phyloP scores from a whole-genome alignment of 2,113 vertebrate genomes.

The Nipponia nippon region DNA sequence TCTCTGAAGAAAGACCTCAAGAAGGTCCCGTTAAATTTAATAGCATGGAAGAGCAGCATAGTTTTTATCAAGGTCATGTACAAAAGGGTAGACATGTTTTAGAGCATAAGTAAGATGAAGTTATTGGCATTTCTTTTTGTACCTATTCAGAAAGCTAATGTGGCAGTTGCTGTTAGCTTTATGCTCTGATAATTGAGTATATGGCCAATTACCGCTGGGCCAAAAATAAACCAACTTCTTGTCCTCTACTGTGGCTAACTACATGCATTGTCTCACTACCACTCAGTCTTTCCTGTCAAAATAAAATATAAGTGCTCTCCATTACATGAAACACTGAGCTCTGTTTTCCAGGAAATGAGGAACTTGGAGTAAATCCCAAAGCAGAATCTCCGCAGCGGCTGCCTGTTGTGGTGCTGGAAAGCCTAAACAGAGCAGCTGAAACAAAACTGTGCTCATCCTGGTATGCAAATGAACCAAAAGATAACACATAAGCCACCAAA shows the following conservation, averaged over 20 bases:
- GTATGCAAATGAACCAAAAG: background rate
- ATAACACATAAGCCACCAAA: slow-evolving; percentile 1
- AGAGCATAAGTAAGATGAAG: background rate
- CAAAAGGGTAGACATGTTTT: background rate
- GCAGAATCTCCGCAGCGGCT: background rate
- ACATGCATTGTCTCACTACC: background rate
- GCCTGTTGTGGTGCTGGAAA: background rate
- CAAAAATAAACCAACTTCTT: background rate
- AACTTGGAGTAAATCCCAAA: background rate
- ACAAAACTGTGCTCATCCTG: background rate
- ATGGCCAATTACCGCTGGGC: background rate
- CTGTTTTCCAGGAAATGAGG: background rate
- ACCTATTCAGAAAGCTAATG: background rate
- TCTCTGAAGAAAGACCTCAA: background rate
- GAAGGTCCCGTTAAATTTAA: background rate
- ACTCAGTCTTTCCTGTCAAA: background rate
- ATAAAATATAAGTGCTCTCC: background rate
- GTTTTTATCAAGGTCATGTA: background rate
- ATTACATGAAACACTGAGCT: background rate
- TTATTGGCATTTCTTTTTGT: background rate
- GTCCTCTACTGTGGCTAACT: background rate
- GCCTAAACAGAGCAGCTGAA: background rate
- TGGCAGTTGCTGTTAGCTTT: background rate
- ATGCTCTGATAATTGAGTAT: background rate
- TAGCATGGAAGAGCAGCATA: background rate